These are phyloP conservation scores for Centrocercus urophasianus DNA, from an alignment of 2,113 vertebrate species.

Conservation along the genomic window DNA sequence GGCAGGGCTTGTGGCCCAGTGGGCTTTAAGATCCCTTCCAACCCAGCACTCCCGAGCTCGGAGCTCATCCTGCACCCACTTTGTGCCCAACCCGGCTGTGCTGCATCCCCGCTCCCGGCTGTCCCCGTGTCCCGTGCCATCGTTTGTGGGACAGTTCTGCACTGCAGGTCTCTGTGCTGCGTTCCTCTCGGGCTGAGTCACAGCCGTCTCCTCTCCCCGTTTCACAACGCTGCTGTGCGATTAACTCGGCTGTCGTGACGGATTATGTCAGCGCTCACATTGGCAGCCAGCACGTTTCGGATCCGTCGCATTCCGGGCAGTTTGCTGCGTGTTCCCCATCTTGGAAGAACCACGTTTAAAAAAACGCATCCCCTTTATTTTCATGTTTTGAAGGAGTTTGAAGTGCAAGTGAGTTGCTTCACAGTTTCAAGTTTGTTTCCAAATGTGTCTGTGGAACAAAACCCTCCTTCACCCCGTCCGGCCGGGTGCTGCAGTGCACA, in stretches of 20 bases:
- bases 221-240: constrained; percentile 8
- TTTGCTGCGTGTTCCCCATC: neutral
- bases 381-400: neutral
- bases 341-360: neutral
- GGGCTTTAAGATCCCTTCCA: too few species aligned
- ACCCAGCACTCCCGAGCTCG: neutral
- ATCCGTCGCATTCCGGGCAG: neutral
- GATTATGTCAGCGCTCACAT: constrained; percentile 36
- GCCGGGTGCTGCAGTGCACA: neutral
- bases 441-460: neutral
- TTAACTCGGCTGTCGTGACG: constrained; percentile 34
- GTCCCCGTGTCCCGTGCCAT: neutral
- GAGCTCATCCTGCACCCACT: neutral
- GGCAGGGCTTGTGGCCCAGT: too few species aligned
- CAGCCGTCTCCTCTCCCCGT: neutral
- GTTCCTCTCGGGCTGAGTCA: constrained; percentile 49
- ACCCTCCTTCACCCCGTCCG: neutral
- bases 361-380: neutral
- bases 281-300: constrained; percentile 13
- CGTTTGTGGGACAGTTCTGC: neutral
- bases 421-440: neutral
- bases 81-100: neutral
- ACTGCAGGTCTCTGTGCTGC: neutral
- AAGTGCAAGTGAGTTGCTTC: neutral
- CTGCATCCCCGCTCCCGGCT: neutral